These are phyloP conservation scores for Actinia equina DNA, from an alignment of 64 coral and sea anemone genomes.

Conservation along the genomic window DNA sequence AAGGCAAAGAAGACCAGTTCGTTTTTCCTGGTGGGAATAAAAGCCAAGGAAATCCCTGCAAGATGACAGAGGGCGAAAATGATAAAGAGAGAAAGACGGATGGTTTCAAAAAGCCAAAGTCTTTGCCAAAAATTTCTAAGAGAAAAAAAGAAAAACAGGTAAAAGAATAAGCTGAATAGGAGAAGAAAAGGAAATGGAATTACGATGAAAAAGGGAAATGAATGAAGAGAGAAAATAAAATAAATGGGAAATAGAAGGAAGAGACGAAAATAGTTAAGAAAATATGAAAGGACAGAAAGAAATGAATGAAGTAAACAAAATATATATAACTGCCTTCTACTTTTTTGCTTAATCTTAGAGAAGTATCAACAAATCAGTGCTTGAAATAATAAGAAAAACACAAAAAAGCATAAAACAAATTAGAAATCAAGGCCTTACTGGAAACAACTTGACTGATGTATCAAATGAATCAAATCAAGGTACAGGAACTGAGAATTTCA, in stretches of 20 bases:
- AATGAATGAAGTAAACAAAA: not conserved
- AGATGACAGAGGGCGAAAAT: not conserved
- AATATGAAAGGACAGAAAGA: not conserved
- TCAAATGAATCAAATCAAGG: not conserved
- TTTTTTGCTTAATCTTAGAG: not conserved
- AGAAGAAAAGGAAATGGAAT: not conserved
- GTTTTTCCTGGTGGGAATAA: not conserved
- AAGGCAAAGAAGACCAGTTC: not conserved
- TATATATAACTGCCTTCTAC: not conserved
- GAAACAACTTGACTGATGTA: not conserved
- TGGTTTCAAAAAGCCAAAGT: conserved; percentile 2
- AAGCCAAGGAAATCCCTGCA: not conserved
- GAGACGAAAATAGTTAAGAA: not conserved
- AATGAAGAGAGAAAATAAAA: not conserved
- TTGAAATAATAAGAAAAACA: conserved; percentile 26
- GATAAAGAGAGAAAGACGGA: not conserved
- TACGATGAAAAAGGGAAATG: not conserved
- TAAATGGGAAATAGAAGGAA: not conserved
- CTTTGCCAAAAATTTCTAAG: not conserved
- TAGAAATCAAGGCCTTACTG: not conserved
- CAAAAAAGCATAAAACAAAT: conserved; percentile 8
- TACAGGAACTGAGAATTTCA: not conserved
- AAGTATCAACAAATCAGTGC: conserved; percentile 17
- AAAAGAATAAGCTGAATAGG: not conserved
- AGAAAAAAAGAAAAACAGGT: not conserved